phyloP scores from a whole-genome alignment of 2,888 invertebrate species.

The Ectemnius cavifrons region DNA sequence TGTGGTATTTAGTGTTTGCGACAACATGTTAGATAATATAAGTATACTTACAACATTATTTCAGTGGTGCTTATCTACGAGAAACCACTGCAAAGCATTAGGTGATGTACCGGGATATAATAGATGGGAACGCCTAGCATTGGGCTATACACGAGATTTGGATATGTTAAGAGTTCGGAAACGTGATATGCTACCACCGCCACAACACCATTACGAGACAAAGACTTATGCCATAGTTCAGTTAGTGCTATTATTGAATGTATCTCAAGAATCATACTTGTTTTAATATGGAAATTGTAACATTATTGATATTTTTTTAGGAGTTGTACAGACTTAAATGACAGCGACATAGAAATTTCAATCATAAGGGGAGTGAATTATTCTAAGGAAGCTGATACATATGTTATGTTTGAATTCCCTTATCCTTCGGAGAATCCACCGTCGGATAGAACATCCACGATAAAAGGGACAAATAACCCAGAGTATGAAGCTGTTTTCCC shows the following conservation, averaged over 20 bases:
- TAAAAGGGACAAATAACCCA: constrained; percentile 93
- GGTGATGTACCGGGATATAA: constrained; percentile 94
- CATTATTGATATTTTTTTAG: constrained; percentile 71
- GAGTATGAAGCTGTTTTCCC: constrained; percentile 89
- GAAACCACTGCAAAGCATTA: constrained; percentile 92
- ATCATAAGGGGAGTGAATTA: constrained; percentile 93
- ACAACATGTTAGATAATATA: not conserved
- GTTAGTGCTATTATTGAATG: constrained; percentile 77
- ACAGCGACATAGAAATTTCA: constrained; percentile 92
- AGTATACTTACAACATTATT: constrained; percentile 17
- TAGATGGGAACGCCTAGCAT: constrained; percentile 92
- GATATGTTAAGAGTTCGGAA: constrained; percentile 89
- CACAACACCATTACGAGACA: constrained; percentile 95
- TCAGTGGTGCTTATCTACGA: constrained; percentile 88
- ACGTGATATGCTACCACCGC: constrained; percentile 82
- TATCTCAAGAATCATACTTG: not conserved
- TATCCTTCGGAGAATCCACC: constrained; percentile 89
- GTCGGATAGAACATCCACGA: constrained; percentile 86
- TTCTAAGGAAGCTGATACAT: constrained; percentile 94
- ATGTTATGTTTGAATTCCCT: constrained; percentile 95
- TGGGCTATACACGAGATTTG: constrained; percentile 91
- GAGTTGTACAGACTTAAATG: constrained; percentile 94
- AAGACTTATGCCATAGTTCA: constrained; percentile 94
- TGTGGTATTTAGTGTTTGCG: not conserved
- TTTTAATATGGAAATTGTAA: not conserved